Evolutionary conservation across 2,797 vertebrate species (phyloP), one percentile per base, ranked within the genome.

Genomic region (Arctocebus calabarensis): DNA sequence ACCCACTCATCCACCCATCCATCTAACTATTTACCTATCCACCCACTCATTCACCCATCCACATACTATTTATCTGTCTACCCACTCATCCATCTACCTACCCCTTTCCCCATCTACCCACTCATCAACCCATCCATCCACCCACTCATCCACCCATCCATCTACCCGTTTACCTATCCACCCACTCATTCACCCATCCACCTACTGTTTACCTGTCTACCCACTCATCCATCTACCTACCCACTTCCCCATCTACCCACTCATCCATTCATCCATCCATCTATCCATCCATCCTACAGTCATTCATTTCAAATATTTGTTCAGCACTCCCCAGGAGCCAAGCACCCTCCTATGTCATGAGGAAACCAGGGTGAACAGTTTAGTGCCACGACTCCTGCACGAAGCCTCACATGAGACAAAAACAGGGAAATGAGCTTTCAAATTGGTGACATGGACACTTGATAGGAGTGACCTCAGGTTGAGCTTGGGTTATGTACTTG

Each of bases 401-500:
- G 1, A 29, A 73, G 9, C 7, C 11, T 45, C 6, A 13, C 0
- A 7, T 59, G 25, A 89, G 62, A 88, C 37, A 27, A 4, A 48
- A 71, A 45, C 2, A 34, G 17, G 6, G 22, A 73, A 29, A 7
- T 25, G 25, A 57, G 37, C 48, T 81, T n/a, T 64, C 48, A 66
- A 0, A 8, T 40, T 57, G 4, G 14, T 29, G 79, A 82, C 23
- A 20, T 43, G 73, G 66, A 2, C 20, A 12, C 4, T 3, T 5
- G 23, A 64, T 0, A 64, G 66, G 84, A 34, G 40, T 9, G 37
- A 87, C 19, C 27, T 16, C 19, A 59, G 40, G 64, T 37, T 27
- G 1, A 1, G 20, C 45, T 9, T 37, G 16, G 19, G 32, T 34
- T 59, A 48, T 19, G 45, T 0, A 32, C 0, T 0, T 22, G 8